phyloP scores from a whole-genome alignment of 2,797 vertebrate genomes.

The Crypturellus tataupa region DNA sequence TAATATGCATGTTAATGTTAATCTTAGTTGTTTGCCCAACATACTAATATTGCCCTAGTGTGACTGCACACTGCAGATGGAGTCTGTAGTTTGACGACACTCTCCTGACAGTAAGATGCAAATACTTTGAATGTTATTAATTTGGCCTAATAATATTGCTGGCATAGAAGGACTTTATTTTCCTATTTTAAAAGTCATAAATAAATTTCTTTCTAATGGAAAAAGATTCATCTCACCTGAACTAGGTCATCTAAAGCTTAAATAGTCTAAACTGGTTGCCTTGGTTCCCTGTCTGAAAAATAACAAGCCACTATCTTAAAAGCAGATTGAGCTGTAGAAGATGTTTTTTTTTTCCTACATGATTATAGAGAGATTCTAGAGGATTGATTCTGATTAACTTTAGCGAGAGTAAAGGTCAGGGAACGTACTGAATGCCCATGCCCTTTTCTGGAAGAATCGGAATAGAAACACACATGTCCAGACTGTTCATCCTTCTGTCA shows the following conservation, averaged over 20 bases:
- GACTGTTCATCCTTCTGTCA: background rate
- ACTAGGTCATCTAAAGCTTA: background rate
- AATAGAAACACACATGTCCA: background rate
- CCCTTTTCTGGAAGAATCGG: background rate
- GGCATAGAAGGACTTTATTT: background rate
- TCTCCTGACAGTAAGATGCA: background rate
- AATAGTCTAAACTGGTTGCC: background rate
- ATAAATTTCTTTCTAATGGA: background rate
- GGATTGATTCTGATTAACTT: background rate
- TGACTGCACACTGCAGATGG: accelerated
- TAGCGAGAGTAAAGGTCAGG: background rate
- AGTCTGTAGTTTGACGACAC: background rate
- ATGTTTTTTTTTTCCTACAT: background rate
- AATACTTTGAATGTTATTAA: background rate
- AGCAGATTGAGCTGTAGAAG: background rate
- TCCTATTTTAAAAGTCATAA: background rate
- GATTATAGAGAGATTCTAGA: background rate
- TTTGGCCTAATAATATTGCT: background rate
- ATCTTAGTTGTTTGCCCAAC: background rate
- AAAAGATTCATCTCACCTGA: background rate
- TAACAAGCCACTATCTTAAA: background rate
- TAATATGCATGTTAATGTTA: background rate
- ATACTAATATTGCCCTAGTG: background rate
- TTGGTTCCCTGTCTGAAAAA: background rate
- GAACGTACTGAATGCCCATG: background rate